phyloP scores from a whole-genome alignment of 2,888 invertebrate species.

The Vesta saturnalis region DNA sequence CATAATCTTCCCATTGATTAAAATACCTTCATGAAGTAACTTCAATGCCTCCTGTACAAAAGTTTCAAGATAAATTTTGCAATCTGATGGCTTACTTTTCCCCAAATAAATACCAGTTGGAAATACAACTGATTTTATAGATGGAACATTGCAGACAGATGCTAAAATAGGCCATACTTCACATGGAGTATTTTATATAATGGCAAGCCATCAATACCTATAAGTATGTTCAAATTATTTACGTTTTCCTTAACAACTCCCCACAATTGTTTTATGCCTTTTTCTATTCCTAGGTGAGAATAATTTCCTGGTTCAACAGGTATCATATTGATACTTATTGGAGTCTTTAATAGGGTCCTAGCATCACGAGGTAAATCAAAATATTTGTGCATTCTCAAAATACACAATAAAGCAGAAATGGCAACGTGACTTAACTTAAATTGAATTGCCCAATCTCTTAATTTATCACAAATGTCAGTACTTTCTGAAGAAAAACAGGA shows the following conservation, averaged over 20 bases:
- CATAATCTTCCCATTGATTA: conserved; percentile 8
- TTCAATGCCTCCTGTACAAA: no score
- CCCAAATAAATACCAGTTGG: conserved; percentile 17
- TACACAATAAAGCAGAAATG: neutral
- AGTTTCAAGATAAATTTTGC: no score
- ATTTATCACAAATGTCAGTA: neutral
- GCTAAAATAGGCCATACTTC: conserved; percentile 12
- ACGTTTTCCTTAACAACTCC: no score
- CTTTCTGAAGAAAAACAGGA: no score
- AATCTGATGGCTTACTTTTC: no score
- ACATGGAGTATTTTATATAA: neutral
- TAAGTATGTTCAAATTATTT: no score
- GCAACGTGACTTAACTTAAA: neutral
- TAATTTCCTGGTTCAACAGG: conserved; percentile 26
- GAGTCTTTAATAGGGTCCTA: no score
- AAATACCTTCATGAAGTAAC: conserved; percentile 6
- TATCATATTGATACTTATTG: no score
- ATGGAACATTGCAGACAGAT: conserved; percentile 7
- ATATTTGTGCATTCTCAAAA: no score
- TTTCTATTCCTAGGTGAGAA: conserved; percentile 28
- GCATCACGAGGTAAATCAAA: no score
- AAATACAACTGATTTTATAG: conserved; percentile 11
- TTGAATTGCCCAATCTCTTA: neutral
- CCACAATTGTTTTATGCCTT: no score
- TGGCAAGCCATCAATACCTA: no score